Evolutionary conservation across 2,888 invertebrate genomes (phyloP), one percentile per base, ranked within the genome.

Genomic region (Agrotis segetum): DNA sequence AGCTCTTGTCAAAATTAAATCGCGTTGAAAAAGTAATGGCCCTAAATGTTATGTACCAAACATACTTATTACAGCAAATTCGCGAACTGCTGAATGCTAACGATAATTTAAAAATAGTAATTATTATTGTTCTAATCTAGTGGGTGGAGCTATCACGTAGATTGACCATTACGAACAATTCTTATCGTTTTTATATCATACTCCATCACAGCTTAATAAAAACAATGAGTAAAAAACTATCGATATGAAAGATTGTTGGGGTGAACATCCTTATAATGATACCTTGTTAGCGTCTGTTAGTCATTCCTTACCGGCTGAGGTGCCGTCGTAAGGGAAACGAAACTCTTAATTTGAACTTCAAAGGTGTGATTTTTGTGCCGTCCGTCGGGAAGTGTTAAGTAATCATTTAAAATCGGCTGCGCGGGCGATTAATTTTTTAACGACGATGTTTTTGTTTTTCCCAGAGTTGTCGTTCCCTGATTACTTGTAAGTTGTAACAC

Each of bases 271-370:
- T 94, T 95, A 95, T 94, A 94, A 95, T 91, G 91, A 91, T 88
- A 89, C 87, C 96, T 96, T 95, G 96, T 96, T 96, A 96, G 93
- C 92, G 92, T 88, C 89, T 92, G 93, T 94, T 93, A 94, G 92
- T 93, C 92, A 92, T 92, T 92, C 91, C 88, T 84, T 81, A 81
- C 87, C 87, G 84, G 84, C 88, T 85, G 87, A 85, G 88, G 89
- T 87, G 88, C 86, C 87, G 81, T 84, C 71, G 87, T 87, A 89
- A 91, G 90, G 91, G 91, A 92, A 93, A 92, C 88, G 91, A 92
- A 92, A 91, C 91, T 91, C 91, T 93, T 92, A 93, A 95, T 93
- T 94, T 90, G 88, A 91, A 90, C 91, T 89, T 92, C 90, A 91
- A 94, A 94, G 94, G 95, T 95, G 95, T 95, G 94, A 95, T 95